phyloP scores from a whole-genome alignment of 2,888 invertebrate genomes.

The Harpagoxenus sublaevis region DNA sequence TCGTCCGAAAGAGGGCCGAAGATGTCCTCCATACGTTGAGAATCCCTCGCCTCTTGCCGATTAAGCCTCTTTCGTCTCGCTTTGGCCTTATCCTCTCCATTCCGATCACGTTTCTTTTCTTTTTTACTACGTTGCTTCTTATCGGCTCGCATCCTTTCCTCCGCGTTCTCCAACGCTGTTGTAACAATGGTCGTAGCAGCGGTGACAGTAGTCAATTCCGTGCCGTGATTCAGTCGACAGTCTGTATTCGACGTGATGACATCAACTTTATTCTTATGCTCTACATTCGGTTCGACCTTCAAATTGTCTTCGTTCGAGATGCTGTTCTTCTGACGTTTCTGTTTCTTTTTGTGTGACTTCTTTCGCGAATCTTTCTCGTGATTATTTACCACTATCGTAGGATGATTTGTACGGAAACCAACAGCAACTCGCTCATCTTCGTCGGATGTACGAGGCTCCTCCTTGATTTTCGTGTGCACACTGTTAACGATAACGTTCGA shows the following conservation, averaged over 20 bases:
- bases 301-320: constrained; percentile 86
- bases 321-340: constrained; percentile 92
- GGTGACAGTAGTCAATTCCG: constrained; percentile 61
- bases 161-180: constrained; percentile 77
- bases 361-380: constrained; percentile 88
- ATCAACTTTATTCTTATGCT: constrained; percentile 78
- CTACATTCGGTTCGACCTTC: constrained; percentile 77
- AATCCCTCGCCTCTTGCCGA: constrained; percentile 89
- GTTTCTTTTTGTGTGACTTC: constrained; percentile 94
- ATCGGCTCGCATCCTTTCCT: constrained; percentile 84
- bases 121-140: constrained; percentile 86
- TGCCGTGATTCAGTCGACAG: constrained; percentile 73
- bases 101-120: constrained; percentile 84
- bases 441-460: constrained; percentile 84
- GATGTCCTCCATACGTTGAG: constrained; percentile 93
- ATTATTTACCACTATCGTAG: constrained; percentile 80
- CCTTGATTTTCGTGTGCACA: constrained; percentile 79
- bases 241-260: constrained; percentile 68
- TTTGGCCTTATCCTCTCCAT: constrained; percentile 84
- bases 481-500: constrained; percentile 77
- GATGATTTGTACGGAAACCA: constrained; percentile 78
- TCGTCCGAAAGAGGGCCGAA: constrained; percentile 95
- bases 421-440: constrained; percentile 82
- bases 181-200: constrained; percentile 61
- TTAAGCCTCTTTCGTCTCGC: constrained; percentile 83